These are phyloP conservation scores for Crotalus horridus DNA, from an alignment of 2,113 vertebrate species.

Conservation along the genomic window DNA sequence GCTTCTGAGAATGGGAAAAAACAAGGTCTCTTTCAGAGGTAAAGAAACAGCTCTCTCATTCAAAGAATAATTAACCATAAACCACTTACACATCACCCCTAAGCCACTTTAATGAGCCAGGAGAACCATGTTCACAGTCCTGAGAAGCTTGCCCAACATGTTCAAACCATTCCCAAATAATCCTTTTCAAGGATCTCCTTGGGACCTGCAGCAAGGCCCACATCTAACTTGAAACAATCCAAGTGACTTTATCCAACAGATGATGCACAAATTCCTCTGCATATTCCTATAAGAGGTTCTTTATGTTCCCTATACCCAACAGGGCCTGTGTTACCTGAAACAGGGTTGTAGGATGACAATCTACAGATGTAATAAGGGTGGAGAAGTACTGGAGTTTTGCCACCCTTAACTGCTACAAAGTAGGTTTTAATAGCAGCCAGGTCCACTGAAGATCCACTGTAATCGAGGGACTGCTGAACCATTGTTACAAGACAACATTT, in stretches of 20 bases:
- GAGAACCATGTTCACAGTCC: background rate
- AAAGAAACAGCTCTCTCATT: background rate
- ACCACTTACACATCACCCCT: background rate
- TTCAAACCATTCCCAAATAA: background rate
- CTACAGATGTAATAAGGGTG: background rate
- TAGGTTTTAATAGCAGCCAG: background rate
- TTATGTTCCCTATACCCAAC: background rate
- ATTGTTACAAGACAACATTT: background rate
- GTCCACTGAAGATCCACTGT: too few species aligned
- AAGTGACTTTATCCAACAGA: background rate
- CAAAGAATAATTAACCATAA: background rate
- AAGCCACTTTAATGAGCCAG: background rate
- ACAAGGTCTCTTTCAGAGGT: background rate
- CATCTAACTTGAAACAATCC: background rate
- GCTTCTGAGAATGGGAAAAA: background rate
- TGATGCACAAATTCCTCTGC: background rate
- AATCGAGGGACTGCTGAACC: background rate
- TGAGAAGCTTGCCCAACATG: background rate
- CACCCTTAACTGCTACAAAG: background rate
- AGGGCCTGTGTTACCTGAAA: background rate
- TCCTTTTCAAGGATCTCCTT: background rate
- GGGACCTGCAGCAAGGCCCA: background rate
- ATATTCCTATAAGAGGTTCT: background rate
- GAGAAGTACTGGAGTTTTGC: background rate
- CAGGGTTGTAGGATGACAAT: background rate